Evolutionary conservation across 2,888 invertebrate genomes (phyloP).

Genomic region (Notocelia uddmanniana): DNA sequence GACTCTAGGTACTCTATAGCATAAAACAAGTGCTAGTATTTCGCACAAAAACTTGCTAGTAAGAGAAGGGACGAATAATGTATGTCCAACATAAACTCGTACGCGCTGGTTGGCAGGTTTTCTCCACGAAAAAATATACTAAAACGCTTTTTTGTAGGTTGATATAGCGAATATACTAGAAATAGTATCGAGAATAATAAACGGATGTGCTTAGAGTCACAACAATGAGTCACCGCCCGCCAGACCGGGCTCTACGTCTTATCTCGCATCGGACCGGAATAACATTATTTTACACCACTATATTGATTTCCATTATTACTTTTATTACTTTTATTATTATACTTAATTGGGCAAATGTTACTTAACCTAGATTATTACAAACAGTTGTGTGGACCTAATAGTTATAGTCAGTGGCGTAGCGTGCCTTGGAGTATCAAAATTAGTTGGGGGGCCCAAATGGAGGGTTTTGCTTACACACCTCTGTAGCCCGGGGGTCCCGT

Average conservation of each 20-base stretch:
- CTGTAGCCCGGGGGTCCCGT: too few relatives aligned
- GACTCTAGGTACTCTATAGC: too few relatives aligned
- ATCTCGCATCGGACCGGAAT: conserved; percentile 5
- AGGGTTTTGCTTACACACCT: too few relatives aligned
- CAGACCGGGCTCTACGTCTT: not conserved
- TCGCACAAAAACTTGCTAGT: too few relatives aligned
- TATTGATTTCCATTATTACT: not conserved
- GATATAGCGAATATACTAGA: not conserved
- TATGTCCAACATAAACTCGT: too few relatives aligned
- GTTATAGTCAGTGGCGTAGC: too few relatives aligned
- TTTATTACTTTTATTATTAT: not conserved
- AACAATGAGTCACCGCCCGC: conserved; percentile 12
- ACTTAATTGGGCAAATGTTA: not conserved
- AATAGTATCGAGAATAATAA: not conserved
- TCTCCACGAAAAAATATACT: too few relatives aligned
- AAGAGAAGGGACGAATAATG: too few relatives aligned
- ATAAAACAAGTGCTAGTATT: too few relatives aligned
- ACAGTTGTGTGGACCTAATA: not conserved
- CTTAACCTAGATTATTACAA: not conserved
- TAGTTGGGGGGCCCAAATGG: too few relatives aligned
- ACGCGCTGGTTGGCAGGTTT: too few relatives aligned
- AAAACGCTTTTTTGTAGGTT: not conserved
- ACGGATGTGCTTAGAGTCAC: not conserved
- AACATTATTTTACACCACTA: not conserved
- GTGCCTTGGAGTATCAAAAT: too few relatives aligned